A percentile compares a stretch with the other conserved stretches of the same genome.
Evolutionary conservation across 2,888 invertebrate species (phyloP).

Genomic region (Pheosia tremula): DNA sequence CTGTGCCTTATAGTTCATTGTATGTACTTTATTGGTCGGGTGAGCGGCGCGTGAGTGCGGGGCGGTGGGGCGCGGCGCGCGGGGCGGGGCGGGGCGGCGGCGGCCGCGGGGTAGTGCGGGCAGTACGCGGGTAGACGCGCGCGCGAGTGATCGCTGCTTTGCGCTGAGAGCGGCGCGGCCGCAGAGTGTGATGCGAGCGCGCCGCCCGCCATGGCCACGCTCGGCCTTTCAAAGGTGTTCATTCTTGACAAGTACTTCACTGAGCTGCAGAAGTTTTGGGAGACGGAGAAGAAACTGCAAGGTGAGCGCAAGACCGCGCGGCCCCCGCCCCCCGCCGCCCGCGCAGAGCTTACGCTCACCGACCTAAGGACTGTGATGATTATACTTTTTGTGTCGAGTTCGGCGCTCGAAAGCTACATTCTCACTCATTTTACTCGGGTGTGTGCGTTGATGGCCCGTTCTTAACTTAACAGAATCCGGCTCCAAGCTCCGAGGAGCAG

Average conservation of each 20-base stretch:
- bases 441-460: constrained; percentile 8
- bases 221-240: constrained; percentile 98
- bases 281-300: constrained; percentile 97
- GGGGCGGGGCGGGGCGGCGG: constrained; percentile 23
- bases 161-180: constrained; percentile 65
- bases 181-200: constrained; percentile 76
- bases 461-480: not conserved
- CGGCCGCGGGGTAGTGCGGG: constrained; percentile 25
- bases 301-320: constrained; percentile 85
- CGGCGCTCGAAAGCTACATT: constrained; percentile 52
- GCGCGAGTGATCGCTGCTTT: constrained; percentile 62
- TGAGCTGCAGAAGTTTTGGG: constrained; percentile 98
- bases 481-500: not conserved
- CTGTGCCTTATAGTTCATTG: constrained; percentile 38
- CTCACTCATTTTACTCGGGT: constrained; percentile 25
- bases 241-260: constrained; percentile 99
- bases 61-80: constrained; percentile 18
- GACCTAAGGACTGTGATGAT: constrained; percentile 35
- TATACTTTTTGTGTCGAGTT: constrained; percentile 53
- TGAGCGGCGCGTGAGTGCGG: constrained; percentile 21
- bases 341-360: constrained; percentile 17
- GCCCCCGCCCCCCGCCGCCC: constrained; percentile 23
- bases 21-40: constrained; percentile 46
- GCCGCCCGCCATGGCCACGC: constrained; percentile 92
- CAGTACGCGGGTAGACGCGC: constrained; percentile 54